These are phyloP conservation scores for Talpa occidentalis DNA, from an alignment of 2,113 vertebrate species.

Conservation along the genomic window DNA sequence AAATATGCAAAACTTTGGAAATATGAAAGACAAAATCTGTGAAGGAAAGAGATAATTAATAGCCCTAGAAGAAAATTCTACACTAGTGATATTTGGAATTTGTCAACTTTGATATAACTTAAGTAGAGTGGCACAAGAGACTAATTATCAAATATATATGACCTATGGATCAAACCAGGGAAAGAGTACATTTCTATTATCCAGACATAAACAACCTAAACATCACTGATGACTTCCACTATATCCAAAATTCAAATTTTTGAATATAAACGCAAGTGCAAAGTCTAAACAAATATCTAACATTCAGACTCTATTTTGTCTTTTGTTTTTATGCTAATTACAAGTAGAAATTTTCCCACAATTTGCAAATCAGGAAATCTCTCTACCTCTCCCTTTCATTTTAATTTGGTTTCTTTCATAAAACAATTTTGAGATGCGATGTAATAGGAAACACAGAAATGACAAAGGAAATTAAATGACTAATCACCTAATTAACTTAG, in stretches of 20 bases:
- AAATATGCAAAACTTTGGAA: not conserved
- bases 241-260: constrained; percentile 23
- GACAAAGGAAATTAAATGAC: constrained; percentile 52
- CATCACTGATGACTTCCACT: not conserved
- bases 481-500: constrained; percentile 32
- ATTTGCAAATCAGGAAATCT: not conserved
- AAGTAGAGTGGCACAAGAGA: not conserved
- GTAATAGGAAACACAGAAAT: constrained; percentile 52
- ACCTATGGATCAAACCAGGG: not conserved
- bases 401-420: constrained; percentile 52
- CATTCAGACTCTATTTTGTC: not conserved
- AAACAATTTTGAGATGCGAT: constrained; percentile 34
- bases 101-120: not conserved
- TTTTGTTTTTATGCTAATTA: constrained; percentile 35
- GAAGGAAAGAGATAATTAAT: not conserved
- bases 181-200: not conserved
- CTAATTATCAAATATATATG: constrained; percentile 11
- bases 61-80: not conserved
- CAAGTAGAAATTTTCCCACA: not conserved
- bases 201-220: not conserved
- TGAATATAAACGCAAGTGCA: not conserved
- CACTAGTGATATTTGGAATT: not conserved
- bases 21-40: not conserved
- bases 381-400: not conserved
- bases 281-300: constrained; percentile 9